Evolutionary conservation across 2,888 invertebrate genomes (phyloP).

Genomic region (Icerya purchasi): DNA sequence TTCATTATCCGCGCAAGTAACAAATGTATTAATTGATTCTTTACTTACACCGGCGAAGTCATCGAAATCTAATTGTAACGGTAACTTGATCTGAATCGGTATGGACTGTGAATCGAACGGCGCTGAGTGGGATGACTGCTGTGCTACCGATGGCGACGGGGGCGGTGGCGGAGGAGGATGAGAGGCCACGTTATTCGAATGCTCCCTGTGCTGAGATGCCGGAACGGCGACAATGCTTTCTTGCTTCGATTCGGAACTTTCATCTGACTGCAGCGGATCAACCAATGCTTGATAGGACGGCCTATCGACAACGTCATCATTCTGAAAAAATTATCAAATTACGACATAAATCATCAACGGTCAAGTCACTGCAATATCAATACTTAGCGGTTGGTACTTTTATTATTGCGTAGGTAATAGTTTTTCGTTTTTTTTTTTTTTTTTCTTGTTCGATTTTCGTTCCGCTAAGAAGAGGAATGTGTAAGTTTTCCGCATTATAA

Average conservation of each 20-base stretch:
- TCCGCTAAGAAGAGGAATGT: too few species aligned
- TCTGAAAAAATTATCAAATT: slow-evolving; percentile 7
- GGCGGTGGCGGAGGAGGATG: slow-evolving; percentile 7
- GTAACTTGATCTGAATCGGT: slow-evolving; percentile 46
- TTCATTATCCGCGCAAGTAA: too few species aligned
- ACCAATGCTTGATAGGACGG: slow-evolving; percentile 21
- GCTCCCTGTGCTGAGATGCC: slow-evolving; percentile 12
- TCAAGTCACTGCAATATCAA: too few species aligned
- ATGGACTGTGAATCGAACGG: slow-evolving; percentile 29
- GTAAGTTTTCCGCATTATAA: too few species aligned
- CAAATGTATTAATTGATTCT: too few species aligned
- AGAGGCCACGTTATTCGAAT: slow-evolving; percentile 2
- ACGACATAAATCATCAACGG: too few species aligned
- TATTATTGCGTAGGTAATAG: too few species aligned
- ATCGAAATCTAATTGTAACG: slow-evolving; percentile 60
- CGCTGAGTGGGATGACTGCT: slow-evolving; percentile 12
- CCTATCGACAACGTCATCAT: slow-evolving; percentile 18
- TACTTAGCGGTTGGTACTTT: too few species aligned
- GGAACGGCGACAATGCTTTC: slow-evolving; percentile 6
- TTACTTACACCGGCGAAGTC: slow-evolving; percentile 56
- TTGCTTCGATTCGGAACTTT: slow-evolving; percentile 20
- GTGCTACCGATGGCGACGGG: slow-evolving; percentile 17
- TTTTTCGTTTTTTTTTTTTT: too few species aligned
- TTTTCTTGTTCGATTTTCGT: too few species aligned
- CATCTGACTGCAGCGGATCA: slow-evolving; percentile 22